Percentiles rank a stretch among this genome's conserved stretches.
These are phyloP conservation scores for Parnassius glacialis DNA, from an alignment of 2,888 invertebrate genomes.

Conservation along the genomic window DNA sequence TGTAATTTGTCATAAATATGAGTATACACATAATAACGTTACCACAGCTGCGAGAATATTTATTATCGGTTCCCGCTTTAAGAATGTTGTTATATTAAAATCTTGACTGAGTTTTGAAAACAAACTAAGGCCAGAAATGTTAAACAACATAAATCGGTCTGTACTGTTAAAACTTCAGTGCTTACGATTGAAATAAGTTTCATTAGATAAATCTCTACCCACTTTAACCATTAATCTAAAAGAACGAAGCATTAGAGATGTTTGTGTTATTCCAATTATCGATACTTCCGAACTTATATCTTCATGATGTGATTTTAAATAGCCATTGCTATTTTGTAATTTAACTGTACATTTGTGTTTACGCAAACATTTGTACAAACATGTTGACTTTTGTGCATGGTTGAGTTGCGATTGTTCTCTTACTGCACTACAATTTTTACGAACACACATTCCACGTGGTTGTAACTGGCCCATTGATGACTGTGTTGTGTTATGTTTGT, in stretches of 20 bases:
- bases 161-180: slow-evolving; percentile 21
- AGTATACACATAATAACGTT: too few relatives aligned
- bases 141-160: slow-evolving; percentile 11
- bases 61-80: slow-evolving; percentile 3
- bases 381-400: too few relatives aligned
- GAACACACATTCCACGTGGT: too few relatives aligned
- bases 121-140: slow-evolving; percentile 11
- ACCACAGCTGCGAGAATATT: slow-evolving; percentile 1
- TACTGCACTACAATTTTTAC: too few relatives aligned
- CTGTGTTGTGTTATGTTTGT: too few relatives aligned
- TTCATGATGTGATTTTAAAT: too few relatives aligned
- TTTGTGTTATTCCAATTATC: slow-evolving; percentile 22
- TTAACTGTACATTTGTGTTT: too few relatives aligned
- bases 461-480: too few relatives aligned
- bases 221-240: slow-evolving; percentile 19
- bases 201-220: slow-evolving; percentile 19
- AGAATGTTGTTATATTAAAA: slow-evolving; percentile 8
- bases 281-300: neutral
- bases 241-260: slow-evolving; percentile 22
- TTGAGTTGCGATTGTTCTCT: too few relatives aligned
- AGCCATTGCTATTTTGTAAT: too few relatives aligned
- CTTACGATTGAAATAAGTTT: slow-evolving; percentile 21
- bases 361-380: too few relatives aligned
- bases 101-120: slow-evolving; percentile 16
- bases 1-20: too few relatives aligned